phyloP scores from a whole-genome alignment of 1,140 invertebrate genomes.

The Dinothrombium tinctorium region DNA sequence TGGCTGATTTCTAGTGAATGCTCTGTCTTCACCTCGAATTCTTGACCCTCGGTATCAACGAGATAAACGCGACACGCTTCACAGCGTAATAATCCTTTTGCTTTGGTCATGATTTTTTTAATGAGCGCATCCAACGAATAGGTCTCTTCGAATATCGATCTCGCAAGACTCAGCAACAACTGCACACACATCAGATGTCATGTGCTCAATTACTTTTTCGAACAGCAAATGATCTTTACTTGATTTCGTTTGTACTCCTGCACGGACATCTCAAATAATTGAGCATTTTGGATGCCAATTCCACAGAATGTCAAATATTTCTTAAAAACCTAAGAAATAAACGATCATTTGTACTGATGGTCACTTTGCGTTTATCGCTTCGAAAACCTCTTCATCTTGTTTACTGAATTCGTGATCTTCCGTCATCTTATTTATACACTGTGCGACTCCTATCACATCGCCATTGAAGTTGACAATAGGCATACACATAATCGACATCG shows the following conservation, averaged over 20 bases:
- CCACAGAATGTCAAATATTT: slow-evolving; percentile 86
- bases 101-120: slow-evolving; percentile 88
- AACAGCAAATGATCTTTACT: slow-evolving; percentile 22
- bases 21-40: slow-evolving; percentile 33
- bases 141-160: slow-evolving; percentile 75
- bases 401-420: slow-evolving; percentile 59
- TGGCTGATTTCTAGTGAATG: slow-evolving; percentile 8
- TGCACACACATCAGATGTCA: slow-evolving; percentile 18
- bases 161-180: slow-evolving; percentile 58
- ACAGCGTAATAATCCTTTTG: slow-evolving; percentile 69
- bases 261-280: slow-evolving; percentile 78
- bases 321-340: slow-evolving; percentile 28
- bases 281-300: slow-evolving; percentile 88
- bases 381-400: slow-evolving; percentile 51
- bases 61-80: slow-evolving; percentile 73
- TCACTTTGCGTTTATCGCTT: too few species aligned
- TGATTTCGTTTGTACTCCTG: slow-evolving; percentile 82
- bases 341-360: slow-evolving; percentile 14
- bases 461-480: slow-evolving; percentile 88
- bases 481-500: slow-evolving; percentile 68
- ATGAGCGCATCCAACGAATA: slow-evolving; percentile 76
- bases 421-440: slow-evolving; percentile 88
- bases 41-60: slow-evolving; percentile 38
- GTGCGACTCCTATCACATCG: slow-evolving; percentile 82
- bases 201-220: neutral